Evolutionary conservation across 2,888 invertebrate genomes (phyloP), one percentile per base, ranked within the genome.

Genomic region (Ellobium chinense): DNA sequence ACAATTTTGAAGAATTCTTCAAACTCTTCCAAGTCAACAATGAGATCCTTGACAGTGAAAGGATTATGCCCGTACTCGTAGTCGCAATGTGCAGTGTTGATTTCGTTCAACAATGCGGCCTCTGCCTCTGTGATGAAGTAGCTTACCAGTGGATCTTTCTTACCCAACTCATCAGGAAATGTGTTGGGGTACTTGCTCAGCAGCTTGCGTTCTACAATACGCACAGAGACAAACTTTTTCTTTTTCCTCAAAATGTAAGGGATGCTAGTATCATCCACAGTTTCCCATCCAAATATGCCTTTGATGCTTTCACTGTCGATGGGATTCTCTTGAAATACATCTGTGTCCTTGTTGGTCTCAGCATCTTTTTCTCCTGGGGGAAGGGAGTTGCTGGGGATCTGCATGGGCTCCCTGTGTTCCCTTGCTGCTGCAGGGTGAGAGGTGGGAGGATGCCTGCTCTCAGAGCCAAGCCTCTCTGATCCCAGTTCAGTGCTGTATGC

Each of bases 81-180:
- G 89, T 97, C 98, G 94, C 98, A 97, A 92, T 98, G 98, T 92
- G 96, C 96, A 85, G 95, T 95, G 93, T 98, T 99, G 87, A 98
- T 97, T 93, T 98, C 98, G 89, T 97, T 97, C 68, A 98, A 94
- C 29, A 98, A 94, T 85, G 96, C 95, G 74, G 97, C 96, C 93
- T 99, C 98, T 0, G 96, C 95, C 85, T 97, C 97, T 0, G 97
- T 97, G 86, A 98, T 97, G 92, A 97, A 98, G 93, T 97, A 97
- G 94, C 97, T 97, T 86, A 97, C 95, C 87, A 98, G 96, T 92
- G 98, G 97, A 75, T 98, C 94, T 91, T 96, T 96, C 92, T 96
- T 96, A 90, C 97, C 95, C 94, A 97, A 97, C 94, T 97, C 97
- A 92, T 97, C 96, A 34, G 98, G 94, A 76, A 93, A 91, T 4